These are phyloP conservation scores for Melanostigma gelatinosum DNA, from an alignment of 2,113 vertebrate genomes.

Conservation along the genomic window DNA sequence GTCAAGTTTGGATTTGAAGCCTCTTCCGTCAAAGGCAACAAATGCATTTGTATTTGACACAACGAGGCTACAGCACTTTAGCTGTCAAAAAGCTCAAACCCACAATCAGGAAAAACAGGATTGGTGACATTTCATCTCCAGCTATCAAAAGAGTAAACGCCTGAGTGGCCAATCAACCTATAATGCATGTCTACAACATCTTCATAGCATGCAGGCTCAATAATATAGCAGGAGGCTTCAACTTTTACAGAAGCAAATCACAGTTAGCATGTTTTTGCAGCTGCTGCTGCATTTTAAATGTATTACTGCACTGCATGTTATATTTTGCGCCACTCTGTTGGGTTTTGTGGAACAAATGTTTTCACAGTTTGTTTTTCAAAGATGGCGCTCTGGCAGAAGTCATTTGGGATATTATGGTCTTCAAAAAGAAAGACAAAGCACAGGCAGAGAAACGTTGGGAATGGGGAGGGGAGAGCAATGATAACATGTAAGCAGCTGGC, in stretches of 20 bases:
- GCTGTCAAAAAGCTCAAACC: conserved; percentile 12
- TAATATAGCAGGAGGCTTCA: not conserved
- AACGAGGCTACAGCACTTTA: not conserved
- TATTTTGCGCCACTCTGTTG: not conserved
- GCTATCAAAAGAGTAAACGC: not conserved
- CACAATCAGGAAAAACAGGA: not conserved
- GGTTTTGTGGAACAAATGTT: not conserved
- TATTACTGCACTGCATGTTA: not conserved
- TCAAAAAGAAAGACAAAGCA: conserved; percentile 3
- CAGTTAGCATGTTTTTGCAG: conserved; percentile 50
- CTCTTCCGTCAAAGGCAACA: not conserved
- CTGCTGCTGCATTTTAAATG: not conserved
- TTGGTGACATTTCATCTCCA: not conserved
- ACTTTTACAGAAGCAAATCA: not conserved
- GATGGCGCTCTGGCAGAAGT: not conserved
- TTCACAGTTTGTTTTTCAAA: not conserved
- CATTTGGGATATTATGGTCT: conserved; percentile 9
- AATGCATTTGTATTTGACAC: not conserved
- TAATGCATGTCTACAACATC: not conserved
- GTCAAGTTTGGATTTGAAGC: not conserved
- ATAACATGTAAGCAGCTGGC: not conserved
- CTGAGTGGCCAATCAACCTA: not conserved
- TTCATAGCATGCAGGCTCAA: not conserved
- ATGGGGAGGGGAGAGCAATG: not conserved
- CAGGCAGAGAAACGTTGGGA: not conserved